These are phyloP conservation scores for Zygothrica quintamaculata DNA, from an alignment of 2,888 invertebrate species.

Conservation along the genomic window DNA sequence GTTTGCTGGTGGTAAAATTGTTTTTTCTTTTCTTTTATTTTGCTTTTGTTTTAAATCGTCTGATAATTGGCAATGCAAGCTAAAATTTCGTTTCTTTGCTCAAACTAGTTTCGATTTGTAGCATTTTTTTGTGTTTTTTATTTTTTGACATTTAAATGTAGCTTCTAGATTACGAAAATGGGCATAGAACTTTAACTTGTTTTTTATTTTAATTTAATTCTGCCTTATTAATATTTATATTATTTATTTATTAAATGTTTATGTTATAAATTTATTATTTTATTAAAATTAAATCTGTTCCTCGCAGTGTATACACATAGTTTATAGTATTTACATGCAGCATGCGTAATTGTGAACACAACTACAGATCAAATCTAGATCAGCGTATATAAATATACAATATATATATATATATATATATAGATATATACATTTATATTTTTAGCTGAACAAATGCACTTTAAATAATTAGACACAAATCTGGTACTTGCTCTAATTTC, in stretches of 20 bases:
- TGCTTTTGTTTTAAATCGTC: no score
- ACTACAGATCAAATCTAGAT: conserved; percentile 26
- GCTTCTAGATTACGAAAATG: no score
- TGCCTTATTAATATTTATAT: no score
- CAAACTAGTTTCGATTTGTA: not conserved
- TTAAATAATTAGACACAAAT: not conserved
- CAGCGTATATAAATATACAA: conserved; percentile 17
- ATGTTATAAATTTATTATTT: no score
- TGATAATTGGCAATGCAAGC: no score
- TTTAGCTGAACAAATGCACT: not conserved
- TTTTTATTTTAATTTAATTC: no score
- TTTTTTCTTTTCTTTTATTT: no score
- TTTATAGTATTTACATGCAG: conserved; percentile 27
- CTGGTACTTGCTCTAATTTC: not conserved
- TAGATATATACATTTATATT: no score
- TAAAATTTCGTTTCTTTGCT: not conserved
- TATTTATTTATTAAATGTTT: no score
- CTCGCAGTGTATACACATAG: not conserved
- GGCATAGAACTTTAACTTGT: no score
- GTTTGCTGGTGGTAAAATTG: not conserved
- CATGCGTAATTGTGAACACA: conserved; percentile 2
- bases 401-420: conserved; percentile 4
- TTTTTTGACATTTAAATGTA: not conserved
- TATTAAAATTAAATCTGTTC: no score
- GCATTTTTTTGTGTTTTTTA: no score